These are phyloP conservation scores for Characodon lateralis DNA, from an alignment of 2,797 vertebrate species.

Conservation along the genomic window DNA sequence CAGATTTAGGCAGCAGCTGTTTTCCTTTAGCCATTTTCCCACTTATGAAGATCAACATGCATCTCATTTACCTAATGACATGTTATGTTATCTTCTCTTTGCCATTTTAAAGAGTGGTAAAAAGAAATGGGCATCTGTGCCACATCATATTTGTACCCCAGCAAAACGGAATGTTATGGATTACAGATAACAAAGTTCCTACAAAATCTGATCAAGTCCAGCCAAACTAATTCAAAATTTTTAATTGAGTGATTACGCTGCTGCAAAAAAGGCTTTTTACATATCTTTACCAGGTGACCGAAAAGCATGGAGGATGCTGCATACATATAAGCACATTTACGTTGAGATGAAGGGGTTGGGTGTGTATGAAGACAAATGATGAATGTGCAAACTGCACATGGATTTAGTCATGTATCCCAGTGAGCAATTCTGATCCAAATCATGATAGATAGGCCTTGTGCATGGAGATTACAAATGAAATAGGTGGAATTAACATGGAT, in stretches of 20 bases:
- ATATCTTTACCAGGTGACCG: too few relatives aligned
- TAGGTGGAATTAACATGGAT: conserved; percentile 37
- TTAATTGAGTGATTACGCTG: neutral
- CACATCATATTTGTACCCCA: too few relatives aligned
- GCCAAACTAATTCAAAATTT: neutral
- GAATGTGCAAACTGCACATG: neutral
- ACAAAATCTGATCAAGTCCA: too few relatives aligned
- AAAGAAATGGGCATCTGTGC: too few relatives aligned
- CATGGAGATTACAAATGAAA: conserved; percentile 20
- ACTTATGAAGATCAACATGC: too few relatives aligned
- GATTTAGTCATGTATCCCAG: conserved; percentile 4
- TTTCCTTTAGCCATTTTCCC: too few relatives aligned
- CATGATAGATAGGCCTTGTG: conserved; percentile 20
- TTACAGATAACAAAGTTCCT: too few relatives aligned
- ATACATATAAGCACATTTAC: neutral
- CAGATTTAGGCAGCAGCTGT: too few relatives aligned
- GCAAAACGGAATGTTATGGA: too few relatives aligned
- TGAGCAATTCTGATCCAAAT: conserved; percentile 29
- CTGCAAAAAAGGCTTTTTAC: neutral
- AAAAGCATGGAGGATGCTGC: neutral
- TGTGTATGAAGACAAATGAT: neutral
- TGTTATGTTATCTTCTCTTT: too few relatives aligned
- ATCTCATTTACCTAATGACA: too few relatives aligned
- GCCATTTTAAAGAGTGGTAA: too few relatives aligned
- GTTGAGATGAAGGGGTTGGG: neutral